Base-by-base conservation (phyloP, 2,888 invertebrate species). In the Galerucella nymphaeae region DNA sequence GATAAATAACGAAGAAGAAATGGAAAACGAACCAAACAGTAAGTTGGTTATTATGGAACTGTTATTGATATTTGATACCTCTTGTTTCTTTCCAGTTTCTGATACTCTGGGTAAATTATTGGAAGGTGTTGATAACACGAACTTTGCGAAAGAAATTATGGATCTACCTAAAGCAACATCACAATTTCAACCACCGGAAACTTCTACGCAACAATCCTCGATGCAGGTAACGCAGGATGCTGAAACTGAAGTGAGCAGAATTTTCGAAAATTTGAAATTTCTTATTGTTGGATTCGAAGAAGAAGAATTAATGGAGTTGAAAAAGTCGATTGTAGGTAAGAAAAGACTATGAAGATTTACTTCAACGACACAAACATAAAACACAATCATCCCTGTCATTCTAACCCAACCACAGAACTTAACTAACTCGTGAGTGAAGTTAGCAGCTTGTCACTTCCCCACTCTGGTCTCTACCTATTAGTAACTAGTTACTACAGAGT, bases 281-380 rank as follows among this genome's bases (percentile, higher is more conserved):
- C 84, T 87, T 41, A 81, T 91, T 2, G 83, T 84, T 55, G 88
- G 87, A 63, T 87, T 88, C 48, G 86, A 87, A 18, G 85, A 86
- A 1, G 88, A 88, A 13, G 87, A 88, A 58, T 84, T 82, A 53
- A 80, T 84, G 1, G 83, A 87, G 73, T 77, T 90, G 66, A 80
- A 83, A 66, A 85, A 87, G 63, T 87, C 88, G 74, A 90, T 91
- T 65, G 89, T 89, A 79, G 85, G 85, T n/a, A 85, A 45, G 13
- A 42, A 66, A 55, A 63, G 23, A 23, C 23, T 23, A 23, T n/a
- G n/a, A n/a, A n/a, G n/a, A n/a, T n/a, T n/a, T n/a, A n/a, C n/a
- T n/a, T n/a, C n/a, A n/a, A n/a, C n/a, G n/a, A n/a, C n/a, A n/a
- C n/a, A n/a, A n/a, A n/a, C n/a, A n/a, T n/a, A n/a, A n/a, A n/a